These are phyloP conservation scores for Polydrusus pterygomalis DNA, from an alignment of 2,888 invertebrate genomes.

Conservation along the genomic window DNA sequence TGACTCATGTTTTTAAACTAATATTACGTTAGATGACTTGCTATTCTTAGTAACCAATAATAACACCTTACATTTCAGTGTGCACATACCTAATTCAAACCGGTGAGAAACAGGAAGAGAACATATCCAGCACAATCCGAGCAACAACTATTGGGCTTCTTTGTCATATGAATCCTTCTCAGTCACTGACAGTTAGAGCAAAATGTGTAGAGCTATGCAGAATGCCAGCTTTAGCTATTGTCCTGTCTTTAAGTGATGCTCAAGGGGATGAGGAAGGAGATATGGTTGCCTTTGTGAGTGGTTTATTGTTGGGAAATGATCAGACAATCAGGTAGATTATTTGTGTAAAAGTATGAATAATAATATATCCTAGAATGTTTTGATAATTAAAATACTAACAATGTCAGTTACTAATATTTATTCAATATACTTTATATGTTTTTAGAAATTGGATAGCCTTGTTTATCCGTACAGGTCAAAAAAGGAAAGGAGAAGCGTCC, in stretches of 20 bases:
- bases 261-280: conserved; percentile 65
- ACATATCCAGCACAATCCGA: conserved; percentile 83
- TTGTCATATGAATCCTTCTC: conserved; percentile 92
- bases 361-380: too few species aligned
- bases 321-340: conserved; percentile 77
- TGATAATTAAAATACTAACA: too few species aligned
- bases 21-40: too few species aligned
- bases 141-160: conserved; percentile 85
- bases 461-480: conserved; percentile 91
- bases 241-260: conserved; percentile 81
- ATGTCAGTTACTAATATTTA: too few species aligned
- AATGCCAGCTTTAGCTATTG: conserved; percentile 91
- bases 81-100: conserved; percentile 89
- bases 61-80: conserved; percentile 73
- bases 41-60: too few species aligned
- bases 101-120: conserved; percentile 94
- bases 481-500: conserved; percentile 84
- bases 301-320: conserved; percentile 90
- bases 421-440: too few species aligned
- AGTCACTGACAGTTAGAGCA: conserved; percentile 88
- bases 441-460: conserved; percentile 92
- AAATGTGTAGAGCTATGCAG: conserved; percentile 92
- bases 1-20: too few species aligned
- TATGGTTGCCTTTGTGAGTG: conserved; percentile 80
- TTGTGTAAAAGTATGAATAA: background rate